Base-by-base conservation (phyloP, 2,113 vertebrate species). In the Setophaga coronata region DNA sequence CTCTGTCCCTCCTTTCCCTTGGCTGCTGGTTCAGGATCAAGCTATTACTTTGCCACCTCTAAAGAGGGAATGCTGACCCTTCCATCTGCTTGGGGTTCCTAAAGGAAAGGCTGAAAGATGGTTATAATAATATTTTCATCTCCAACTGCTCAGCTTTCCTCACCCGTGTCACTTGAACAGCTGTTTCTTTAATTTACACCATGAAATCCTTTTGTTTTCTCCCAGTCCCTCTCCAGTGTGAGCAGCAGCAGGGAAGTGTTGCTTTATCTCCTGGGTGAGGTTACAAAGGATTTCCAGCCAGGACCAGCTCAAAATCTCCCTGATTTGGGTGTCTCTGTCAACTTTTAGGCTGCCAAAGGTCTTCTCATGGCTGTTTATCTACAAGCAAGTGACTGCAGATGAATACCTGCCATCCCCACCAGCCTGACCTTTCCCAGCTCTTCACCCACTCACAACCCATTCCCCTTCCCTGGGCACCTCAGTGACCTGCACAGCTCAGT, bases 391-490 rank as follows among this genome's bases (percentile, higher is more conserved):
- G 36, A 11, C 50, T 33, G 24, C 43, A 15, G 12, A 23, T 2
- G 12, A 20, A 23, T 1, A 3, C 9, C 61, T 71, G 38, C 51
- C 16, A 0, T 14, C 67, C 11, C 54, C 73, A 16, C 20, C 8
- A 1, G 12, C 14, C 58, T 61, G 58, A 34, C 40, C 6, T 18
- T 70, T 26, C 54, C 71, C 50, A 36, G 0, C 20, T 17, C 0
- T 7, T 47, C 45, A 18, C 34, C 29, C 18, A 6, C 36, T 7
- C 3, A 13, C 28, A 62, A 18, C 40, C 36, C 26, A 3, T 54
- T 64, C 36, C 38, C 65, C 3, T 7, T 24, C 62, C 14, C 18
- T n/a, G 67, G 61, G 43, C 6, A 28, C 31, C 34, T 51, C 66
- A 56, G n/a, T 26, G 33, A 43, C 28, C 38, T 25, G 7, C 73